Evolutionary conservation across 2,888 invertebrate species (phyloP).

Genomic region (Himalopsyche tibetana): DNA sequence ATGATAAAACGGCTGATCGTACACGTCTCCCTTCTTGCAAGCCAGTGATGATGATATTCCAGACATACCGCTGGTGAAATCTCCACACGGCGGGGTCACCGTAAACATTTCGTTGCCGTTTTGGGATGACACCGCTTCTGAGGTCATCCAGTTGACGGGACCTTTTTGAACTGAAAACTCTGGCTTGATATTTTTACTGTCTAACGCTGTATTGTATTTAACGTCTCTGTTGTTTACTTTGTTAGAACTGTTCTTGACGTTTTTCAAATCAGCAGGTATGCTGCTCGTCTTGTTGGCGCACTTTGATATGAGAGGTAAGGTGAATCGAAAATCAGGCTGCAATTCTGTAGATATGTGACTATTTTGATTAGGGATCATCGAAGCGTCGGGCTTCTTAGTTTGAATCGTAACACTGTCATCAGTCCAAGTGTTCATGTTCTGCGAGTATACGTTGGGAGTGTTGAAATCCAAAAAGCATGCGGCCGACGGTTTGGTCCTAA

Average conservation of each 20-base stretch:
- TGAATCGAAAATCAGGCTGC: constrained; percentile 61
- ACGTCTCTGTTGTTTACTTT: constrained; percentile 48
- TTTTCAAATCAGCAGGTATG: constrained; percentile 49
- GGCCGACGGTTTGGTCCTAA: constrained; percentile 57
- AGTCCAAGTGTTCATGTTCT: constrained; percentile 61
- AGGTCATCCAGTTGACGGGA: constrained; percentile 81
- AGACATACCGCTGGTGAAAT: constrained; percentile 6
- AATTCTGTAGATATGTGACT: constrained; percentile 48
- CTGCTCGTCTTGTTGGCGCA: constrained; percentile 35
- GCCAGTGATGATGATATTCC: constrained; percentile 45
- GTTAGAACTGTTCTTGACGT: not conserved
- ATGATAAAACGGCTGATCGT: constrained; percentile 62
- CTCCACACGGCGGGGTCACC: constrained; percentile 48
- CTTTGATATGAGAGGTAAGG: constrained; percentile 54
- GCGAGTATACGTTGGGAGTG: constrained; percentile 60
- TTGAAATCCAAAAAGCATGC: constrained; percentile 61
- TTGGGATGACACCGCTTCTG: constrained; percentile 68
- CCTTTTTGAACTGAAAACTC: constrained; percentile 69
- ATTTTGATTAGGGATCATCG: constrained; percentile 54
- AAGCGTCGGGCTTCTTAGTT: constrained; percentile 50
- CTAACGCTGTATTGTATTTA: constrained; percentile 47
- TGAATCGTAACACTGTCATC: constrained; percentile 56
- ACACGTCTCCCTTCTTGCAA: constrained; percentile 57
- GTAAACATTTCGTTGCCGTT: constrained; percentile 71
- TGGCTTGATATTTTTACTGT: constrained; percentile 55